A percentile compares a stretch with the other conserved stretches of the same genome.
phyloP scores from a whole-genome alignment of 2,888 invertebrate species.

The Eustalomyia histrio region DNA sequence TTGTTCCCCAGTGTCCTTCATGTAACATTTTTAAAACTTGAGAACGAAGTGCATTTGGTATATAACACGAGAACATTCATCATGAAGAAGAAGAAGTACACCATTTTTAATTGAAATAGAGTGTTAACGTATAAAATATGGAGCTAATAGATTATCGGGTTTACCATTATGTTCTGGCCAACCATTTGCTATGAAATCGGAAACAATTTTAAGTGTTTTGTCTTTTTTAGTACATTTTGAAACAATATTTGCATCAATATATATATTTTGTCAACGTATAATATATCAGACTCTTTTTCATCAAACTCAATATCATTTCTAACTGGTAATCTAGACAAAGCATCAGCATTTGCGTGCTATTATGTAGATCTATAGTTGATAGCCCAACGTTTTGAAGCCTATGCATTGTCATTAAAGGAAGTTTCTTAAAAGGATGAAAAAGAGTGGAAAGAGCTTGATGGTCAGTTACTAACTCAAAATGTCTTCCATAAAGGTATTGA shows the following conservation, averaged over 20 bases:
- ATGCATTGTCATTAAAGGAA: slow-evolving; percentile 43
- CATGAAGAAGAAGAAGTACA: no score
- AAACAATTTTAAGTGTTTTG: no score
- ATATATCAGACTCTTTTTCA: no score
- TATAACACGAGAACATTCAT: no score
- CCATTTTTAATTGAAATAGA: no score
- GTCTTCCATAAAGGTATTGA: slow-evolving; percentile 48
- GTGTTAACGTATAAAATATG: no score
- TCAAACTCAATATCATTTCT: slow-evolving; percentile 2
- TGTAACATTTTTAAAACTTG: no score
- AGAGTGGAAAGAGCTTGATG: slow-evolving; percentile 41
- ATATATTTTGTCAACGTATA: slow-evolving; percentile 2
- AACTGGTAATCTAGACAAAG: slow-evolving; percentile 29
- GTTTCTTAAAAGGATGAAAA: slow-evolving; percentile 30
- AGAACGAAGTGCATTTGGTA: no score
- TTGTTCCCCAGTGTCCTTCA: no score
- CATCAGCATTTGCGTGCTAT: slow-evolving; percentile 31
- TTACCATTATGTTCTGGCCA: no score
- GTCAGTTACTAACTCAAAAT: slow-evolving; percentile 48
- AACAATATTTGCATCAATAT: neutral
- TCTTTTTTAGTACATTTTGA: neutral
- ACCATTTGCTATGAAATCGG: no score
- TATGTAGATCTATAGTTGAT: slow-evolving; percentile 21
- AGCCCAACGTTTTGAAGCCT: slow-evolving; percentile 57
- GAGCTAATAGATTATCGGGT: no score